Evolutionary conservation across 2,888 invertebrate species (phyloP).

Genomic region (Dione juno): DNA sequence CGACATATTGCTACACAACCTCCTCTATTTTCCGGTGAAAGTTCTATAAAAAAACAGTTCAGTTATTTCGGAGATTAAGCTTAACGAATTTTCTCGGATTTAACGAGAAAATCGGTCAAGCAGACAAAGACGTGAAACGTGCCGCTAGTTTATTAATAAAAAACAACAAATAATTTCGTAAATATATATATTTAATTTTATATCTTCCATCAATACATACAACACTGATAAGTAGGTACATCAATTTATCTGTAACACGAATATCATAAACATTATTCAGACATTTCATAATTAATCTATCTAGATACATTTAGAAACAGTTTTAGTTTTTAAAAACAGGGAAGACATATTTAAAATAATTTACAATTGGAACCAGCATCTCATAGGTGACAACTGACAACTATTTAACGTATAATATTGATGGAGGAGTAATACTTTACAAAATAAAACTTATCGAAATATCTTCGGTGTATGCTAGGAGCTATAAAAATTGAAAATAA

Average conservation of each 20-base stretch:
- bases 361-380: constrained; percentile 55
- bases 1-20: no score
- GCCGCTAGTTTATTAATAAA: constrained; percentile 5
- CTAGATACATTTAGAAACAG: constrained; percentile 38
- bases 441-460: constrained; percentile 84
- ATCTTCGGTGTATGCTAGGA: constrained; percentile 84
- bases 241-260: constrained; percentile 63
- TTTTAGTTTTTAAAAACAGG: constrained; percentile 52
- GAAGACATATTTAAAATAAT: constrained; percentile 75
- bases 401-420: constrained; percentile 73
- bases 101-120: no score
- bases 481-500: constrained; percentile 84
- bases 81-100: no score
- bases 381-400: constrained; percentile 47
- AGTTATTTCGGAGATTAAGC: no score
- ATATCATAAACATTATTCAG: constrained; percentile 50
- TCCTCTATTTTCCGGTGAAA: no score
- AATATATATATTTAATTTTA: constrained; percentile 84
- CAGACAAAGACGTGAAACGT: no score
- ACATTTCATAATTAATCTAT: constrained; percentile 34
- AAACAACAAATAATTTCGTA: constrained; percentile 75
- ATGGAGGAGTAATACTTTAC: constrained; percentile 82
- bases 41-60: no score
- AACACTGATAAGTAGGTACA: constrained; percentile 73
- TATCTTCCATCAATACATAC: constrained; percentile 85